A percentile compares a stretch with the other conserved stretches of the same genome.
These are phyloP conservation scores for Lasioglossum figueresi DNA, from an alignment of 2,888 invertebrate species.

Conservation along the genomic window DNA sequence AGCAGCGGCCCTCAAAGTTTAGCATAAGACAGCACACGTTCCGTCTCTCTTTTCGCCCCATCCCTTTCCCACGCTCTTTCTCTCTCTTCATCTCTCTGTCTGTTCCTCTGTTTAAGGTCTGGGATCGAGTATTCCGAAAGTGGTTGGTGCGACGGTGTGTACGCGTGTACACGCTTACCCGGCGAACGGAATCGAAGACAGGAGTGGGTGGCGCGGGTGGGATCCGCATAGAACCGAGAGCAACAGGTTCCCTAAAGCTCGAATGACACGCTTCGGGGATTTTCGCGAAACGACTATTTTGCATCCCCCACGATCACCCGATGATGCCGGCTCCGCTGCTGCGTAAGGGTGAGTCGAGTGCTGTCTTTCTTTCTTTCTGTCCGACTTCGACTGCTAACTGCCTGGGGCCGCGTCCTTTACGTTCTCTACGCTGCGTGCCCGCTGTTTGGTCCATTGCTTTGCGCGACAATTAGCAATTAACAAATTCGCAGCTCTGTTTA, in stretches of 20 bases:
- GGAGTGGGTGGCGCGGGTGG: conserved; percentile 36
- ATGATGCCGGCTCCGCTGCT: conserved; percentile 5
- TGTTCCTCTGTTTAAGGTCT: conserved; percentile 40
- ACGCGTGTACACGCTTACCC: conserved; percentile 56
- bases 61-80: conserved; percentile 35
- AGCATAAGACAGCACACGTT: conserved; percentile 76
- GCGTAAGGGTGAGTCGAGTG: not conserved
- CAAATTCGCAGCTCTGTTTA: not conserved
- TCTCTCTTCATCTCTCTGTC: conserved; percentile 29
- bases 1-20: conserved; percentile 73
- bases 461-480: not conserved
- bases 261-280: conserved; percentile 79
- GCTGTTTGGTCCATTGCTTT: not conserved
- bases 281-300: conserved; percentile 73
- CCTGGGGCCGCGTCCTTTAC: not conserved
- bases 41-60: conserved; percentile 31
- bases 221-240: conserved; percentile 72
- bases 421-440: not conserved
- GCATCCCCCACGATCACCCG: conserved; percentile 45
- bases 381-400: not conserved
- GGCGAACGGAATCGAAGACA: conserved; percentile 54
- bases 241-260: conserved; percentile 81
- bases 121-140: conserved; percentile 69
- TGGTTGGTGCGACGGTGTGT: conserved; percentile 62
- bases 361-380: conserved; percentile 1